Percentiles rank a stretch among this genome's conserved stretches.
phyloP scores from a whole-genome alignment of 2,113 vertebrate species.

The Phyllopteryx taeniolatus region DNA sequence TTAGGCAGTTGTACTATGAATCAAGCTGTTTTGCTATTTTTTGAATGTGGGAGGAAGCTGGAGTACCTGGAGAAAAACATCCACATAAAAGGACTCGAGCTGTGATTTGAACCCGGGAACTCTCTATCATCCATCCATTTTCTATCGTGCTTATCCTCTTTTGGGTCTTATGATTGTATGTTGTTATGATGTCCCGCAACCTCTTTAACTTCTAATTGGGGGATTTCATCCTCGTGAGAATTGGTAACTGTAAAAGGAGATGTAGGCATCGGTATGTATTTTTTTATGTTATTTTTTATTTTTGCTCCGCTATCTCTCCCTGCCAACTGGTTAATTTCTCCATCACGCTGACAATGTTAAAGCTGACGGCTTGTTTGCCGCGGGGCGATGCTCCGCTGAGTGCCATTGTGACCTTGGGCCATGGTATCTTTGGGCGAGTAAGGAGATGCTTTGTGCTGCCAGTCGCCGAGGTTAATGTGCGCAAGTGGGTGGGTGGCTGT shows the following conservation, averaged over 20 bases:
- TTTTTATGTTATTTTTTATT: background rate
- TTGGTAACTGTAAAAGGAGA: conserved; percentile 80
- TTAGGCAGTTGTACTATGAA: no score
- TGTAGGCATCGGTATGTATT: conserved; percentile 76
- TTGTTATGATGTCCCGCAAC: background rate
- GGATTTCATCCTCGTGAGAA: conserved; percentile 19
- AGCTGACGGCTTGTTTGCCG: conserved; percentile 95
- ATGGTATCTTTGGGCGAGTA: conserved; percentile 77
- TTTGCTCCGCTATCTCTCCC: conserved; percentile 81
- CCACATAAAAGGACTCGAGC: no score
- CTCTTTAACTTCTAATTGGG: background rate
- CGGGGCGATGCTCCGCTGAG: conserved; percentile 77
- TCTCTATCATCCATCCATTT: background rate
- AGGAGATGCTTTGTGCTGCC: conserved; percentile 86
- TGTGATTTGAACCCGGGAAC: background rate
- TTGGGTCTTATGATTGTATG: background rate
- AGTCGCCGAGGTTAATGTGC: conserved; percentile 86
- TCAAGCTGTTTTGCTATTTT: no score
- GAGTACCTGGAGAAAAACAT: background rate
- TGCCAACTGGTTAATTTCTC: conserved; percentile 91
- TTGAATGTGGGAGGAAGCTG: background rate
- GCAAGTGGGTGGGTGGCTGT: background rate
- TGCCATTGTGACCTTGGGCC: conserved; percentile 89
- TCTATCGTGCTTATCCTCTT: no score
- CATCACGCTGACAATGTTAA: conserved; percentile 89